Conservation (phyloP, 2,888 invertebrate species). For the Deilephila porcellus region DNA sequence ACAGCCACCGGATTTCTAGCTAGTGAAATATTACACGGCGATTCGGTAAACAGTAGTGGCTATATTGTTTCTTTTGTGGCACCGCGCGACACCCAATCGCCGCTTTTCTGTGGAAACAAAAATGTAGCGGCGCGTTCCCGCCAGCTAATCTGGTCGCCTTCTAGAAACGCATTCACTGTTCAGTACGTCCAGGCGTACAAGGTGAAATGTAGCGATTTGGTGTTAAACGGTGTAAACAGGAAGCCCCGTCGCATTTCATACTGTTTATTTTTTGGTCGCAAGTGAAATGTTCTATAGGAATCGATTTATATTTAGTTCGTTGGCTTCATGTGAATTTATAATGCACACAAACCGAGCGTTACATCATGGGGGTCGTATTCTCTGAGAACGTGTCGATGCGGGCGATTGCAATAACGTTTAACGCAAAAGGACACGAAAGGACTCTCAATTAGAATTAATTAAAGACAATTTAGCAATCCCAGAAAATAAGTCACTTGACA, state of each 20-base stretch:
- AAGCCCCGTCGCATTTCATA: slow-evolving; percentile 40
- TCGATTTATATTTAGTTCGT: slow-evolving; percentile 50
- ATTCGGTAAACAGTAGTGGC: slow-evolving; percentile 60
- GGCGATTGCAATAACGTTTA: slow-evolving; percentile 77
- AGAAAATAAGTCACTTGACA: slow-evolving; percentile 75
- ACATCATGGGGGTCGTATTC: slow-evolving; percentile 65
- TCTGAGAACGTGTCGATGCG: slow-evolving; percentile 67
- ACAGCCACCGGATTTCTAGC: slow-evolving; percentile 79
- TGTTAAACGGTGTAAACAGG: slow-evolving; percentile 57
- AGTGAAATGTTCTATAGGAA: slow-evolving; percentile 55
- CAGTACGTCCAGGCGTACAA: slow-evolving; percentile 41
- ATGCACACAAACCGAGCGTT: slow-evolving; percentile 40
- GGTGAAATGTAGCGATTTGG: slow-evolving; percentile 62
- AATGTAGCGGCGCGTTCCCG: slow-evolving; percentile 52
- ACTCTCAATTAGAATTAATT: slow-evolving; percentile 83
- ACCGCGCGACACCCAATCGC: slow-evolving; percentile 51
- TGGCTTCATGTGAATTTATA: slow-evolving; percentile 65
- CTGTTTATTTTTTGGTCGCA: slow-evolving; percentile 47
- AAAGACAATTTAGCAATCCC: slow-evolving; percentile 83
- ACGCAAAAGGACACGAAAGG: slow-evolving; percentile 69
- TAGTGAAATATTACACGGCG: slow-evolving; percentile 78
- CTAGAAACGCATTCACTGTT: slow-evolving; percentile 54
- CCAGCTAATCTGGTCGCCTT: slow-evolving; percentile 58
- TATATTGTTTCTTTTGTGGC: slow-evolving; percentile 59
- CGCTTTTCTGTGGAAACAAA: slow-evolving; percentile 70